A percentile compares a stretch with the other conserved stretches of the same genome.
These are phyloP conservation scores for Sitobion miscanthi DNA, from an alignment of 1,140 invertebrate genomes.

Conservation along the genomic window DNA sequence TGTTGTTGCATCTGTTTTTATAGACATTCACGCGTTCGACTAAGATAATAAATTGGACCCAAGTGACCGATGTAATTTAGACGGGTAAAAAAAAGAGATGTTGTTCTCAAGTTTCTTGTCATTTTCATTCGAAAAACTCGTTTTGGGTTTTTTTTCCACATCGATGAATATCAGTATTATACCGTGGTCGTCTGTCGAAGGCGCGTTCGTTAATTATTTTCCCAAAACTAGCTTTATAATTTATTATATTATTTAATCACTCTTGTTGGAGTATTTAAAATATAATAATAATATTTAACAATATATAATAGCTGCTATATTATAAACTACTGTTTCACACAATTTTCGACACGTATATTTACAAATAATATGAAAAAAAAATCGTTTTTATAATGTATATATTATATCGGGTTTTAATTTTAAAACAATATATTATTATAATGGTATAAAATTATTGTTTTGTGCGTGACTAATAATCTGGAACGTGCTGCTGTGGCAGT, in stretches of 20 bases:
- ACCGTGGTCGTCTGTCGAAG: background rate
- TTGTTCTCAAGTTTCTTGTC: background rate
- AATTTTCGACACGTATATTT: background rate
- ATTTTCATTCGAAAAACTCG: background rate
- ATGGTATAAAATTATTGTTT: background rate
- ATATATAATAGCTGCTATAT: background rate
- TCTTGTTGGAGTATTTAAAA: background rate
- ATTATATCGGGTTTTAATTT: background rate
- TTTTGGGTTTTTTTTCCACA: background rate
- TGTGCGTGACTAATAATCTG: background rate
- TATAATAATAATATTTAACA: background rate
- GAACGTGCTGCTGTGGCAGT: background rate
- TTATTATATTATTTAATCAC: background rate
- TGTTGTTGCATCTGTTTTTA: background rate
- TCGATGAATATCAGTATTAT: background rate
- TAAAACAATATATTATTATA: background rate
- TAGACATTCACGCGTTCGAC: background rate
- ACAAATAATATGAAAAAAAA: background rate
- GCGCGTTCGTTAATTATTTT: slow-evolving; percentile 16
- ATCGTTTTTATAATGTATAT: background rate
- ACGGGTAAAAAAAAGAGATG: background rate
- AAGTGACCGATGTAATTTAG: slow-evolving; percentile 8
- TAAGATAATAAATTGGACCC: background rate
- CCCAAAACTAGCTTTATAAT: slow-evolving; percentile 3
- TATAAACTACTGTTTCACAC: background rate